A percentile compares a stretch with the other conserved stretches of the same genome.
Conservation (phyloP, 2,888 invertebrate species). For the Onthophagus sagittarius region DNA sequence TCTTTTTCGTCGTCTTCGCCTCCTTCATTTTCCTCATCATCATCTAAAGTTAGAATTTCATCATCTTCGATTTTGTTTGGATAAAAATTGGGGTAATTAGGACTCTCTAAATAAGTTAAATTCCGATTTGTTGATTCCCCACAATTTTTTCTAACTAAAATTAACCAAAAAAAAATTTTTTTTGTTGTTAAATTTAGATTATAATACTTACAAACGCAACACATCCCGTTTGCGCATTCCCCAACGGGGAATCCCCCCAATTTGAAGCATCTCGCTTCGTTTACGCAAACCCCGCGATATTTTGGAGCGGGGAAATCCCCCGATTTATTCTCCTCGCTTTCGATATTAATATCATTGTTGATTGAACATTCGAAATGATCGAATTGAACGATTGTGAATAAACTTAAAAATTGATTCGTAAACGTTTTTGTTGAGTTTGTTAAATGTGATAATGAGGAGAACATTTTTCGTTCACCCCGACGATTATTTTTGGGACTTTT, state of each 20-base stretch:
- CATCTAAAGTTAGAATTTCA: not conserved
- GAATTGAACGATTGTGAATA: slow-evolving; percentile 69
- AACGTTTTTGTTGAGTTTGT: slow-evolving; percentile 32
- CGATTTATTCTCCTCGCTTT: slow-evolving; percentile 52
- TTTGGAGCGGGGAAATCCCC: too few species aligned
- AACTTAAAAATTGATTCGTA: slow-evolving; percentile 56
- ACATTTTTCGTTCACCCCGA: not conserved
- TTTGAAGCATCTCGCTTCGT: slow-evolving; percentile 61
- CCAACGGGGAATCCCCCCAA: slow-evolving; percentile 62
- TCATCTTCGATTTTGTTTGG: slow-evolving; percentile 20
- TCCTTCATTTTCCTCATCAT: not conserved
- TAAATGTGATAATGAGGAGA: not conserved
- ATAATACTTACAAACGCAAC: slow-evolving; percentile 67
- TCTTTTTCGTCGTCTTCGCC: too few species aligned
- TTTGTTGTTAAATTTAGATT: not conserved
- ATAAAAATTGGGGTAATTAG: slow-evolving; percentile 58
- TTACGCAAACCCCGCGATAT: slow-evolving; percentile 61
- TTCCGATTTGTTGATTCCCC: slow-evolving; percentile 60
- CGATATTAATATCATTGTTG: slow-evolving; percentile 44
- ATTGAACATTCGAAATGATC: slow-evolving; percentile 60
- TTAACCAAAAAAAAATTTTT: slow-evolving; percentile 9
- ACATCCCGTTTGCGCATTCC: slow-evolving; percentile 69
- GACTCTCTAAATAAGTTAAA: slow-evolving; percentile 70
- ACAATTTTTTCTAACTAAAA: slow-evolving; percentile 63
- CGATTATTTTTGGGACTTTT: slow-evolving; percentile 17